Conservation (phyloP, 2,797 vertebrate genomes). For the Cynopterus sphinx region DNA sequence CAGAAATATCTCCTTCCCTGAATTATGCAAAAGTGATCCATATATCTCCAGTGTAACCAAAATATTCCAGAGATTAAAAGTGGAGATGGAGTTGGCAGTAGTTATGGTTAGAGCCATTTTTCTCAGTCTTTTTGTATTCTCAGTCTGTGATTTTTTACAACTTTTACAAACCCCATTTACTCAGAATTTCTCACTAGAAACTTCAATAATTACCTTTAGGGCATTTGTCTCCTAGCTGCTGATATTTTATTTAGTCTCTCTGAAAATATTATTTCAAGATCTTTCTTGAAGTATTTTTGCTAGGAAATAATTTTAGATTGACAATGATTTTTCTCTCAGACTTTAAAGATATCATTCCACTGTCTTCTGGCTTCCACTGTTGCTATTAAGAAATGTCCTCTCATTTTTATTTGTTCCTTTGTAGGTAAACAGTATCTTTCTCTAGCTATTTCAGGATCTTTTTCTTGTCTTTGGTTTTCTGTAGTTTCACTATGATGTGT, state of each 20-base stretch:
- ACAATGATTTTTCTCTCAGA: background rate
- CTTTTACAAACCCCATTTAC: background rate
- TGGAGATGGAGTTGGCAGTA: background rate
- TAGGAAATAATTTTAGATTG: background rate
- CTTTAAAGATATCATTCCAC: background rate
- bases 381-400: background rate
- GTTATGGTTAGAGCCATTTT: background rate
- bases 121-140: slow-evolving; percentile 10
- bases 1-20: background rate
- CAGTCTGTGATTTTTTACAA: background rate
- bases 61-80: background rate
- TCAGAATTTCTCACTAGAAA: slow-evolving; percentile 13
- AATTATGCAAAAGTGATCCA: background rate
- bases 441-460: background rate
- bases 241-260: background rate
- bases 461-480: background rate
- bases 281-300: background rate
- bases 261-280: background rate
- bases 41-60: background rate
- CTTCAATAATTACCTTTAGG: background rate
- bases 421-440: background rate
- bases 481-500: background rate
- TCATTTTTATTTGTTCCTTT: slow-evolving; percentile 9
- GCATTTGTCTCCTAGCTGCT: background rate
- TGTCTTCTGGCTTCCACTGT: background rate